phyloP scores from a whole-genome alignment of 2,113 vertebrate species.

The Tragelaphus buxtoni region DNA sequence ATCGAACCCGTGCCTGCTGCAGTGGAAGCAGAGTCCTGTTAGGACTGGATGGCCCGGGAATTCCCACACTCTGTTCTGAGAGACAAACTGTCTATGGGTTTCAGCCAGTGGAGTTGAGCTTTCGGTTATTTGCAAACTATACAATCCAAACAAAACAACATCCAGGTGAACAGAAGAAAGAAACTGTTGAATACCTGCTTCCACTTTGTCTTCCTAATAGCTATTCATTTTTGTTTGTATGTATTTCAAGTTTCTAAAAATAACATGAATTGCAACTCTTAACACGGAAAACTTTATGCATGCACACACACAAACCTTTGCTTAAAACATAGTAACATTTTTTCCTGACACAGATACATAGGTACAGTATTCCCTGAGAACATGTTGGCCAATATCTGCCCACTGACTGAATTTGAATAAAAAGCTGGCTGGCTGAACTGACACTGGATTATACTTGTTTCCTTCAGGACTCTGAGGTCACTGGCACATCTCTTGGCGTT shows the following conservation, averaged over 20 bases:
- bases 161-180: not conserved
- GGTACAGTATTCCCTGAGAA: too few relatives aligned
- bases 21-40: not conserved
- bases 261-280: not conserved
- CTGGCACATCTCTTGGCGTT: not conserved
- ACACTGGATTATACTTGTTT: not conserved
- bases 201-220: not conserved
- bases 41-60: accelerated
- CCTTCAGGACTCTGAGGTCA: not conserved
- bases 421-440: not conserved
- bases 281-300: not conserved
- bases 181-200: not conserved
- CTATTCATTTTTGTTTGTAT: not conserved
- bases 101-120: not conserved
- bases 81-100: too few relatives aligned
- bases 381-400: too few relatives aligned
- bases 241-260: not conserved
- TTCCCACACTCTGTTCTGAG: not conserved
- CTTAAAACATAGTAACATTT: not conserved
- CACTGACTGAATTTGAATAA: not conserved
- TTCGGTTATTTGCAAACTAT: not conserved
- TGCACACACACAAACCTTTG: accelerated
- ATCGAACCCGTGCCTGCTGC: not conserved
- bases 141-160: not conserved
- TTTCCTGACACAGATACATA: not conserved